Base-by-base conservation (phyloP, 2,113 vertebrate species). In the Phoxinus phoxinus region DNA sequence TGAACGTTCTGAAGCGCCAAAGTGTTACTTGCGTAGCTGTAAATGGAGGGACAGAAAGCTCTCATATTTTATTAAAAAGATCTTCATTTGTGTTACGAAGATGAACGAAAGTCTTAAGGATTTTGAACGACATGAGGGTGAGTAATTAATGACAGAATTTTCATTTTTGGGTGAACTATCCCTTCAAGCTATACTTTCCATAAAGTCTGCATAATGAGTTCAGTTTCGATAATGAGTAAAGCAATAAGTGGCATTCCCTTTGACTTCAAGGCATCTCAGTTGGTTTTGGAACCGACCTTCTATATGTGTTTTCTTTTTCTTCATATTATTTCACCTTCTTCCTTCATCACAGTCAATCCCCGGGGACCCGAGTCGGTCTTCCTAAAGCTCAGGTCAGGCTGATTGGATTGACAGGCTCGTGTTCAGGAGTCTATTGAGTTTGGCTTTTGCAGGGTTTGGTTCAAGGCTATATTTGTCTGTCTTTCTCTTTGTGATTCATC, bases 371-470 rank as follows among this genome's bases (percentile, higher is more conserved):
- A 73, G 71, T 73, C 71, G 8, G 71, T 46, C 71, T 46, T 46
- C n/a, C 71, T 74, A 8, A 46, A 46, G 71, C 71, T 74, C 71
- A 27, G 71, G 71, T 46, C 71, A 46, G 41, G 37, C 71, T 74
- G 71, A 46, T 80, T 15, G 56, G 53, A 80, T 25, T 46, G 53
- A 27, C 41, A 73, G 37, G 12, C 67, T 56, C 2, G 51, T 12
- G 74, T 81, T 74, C 25, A 41, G 13, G 9, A 82, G 8, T 59
- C 75, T 37, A 67, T 72, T 73, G 81, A n/a, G 63, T 44, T 37
- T 48, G 65, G 2, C 48, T 69, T 71, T 56, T 72, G 79, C n/a
- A 30, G 48, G 53, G 30, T 37, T 63, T 17, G 37, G 51, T 44
- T 79, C 51, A 37, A 41, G 73, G 78, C 74, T 37, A 73, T 46